Percentiles rank a stretch among this genome's conserved stretches.
Conservation (phyloP, 2,888 invertebrate genomes). For the Salpingus planirostris region DNA sequence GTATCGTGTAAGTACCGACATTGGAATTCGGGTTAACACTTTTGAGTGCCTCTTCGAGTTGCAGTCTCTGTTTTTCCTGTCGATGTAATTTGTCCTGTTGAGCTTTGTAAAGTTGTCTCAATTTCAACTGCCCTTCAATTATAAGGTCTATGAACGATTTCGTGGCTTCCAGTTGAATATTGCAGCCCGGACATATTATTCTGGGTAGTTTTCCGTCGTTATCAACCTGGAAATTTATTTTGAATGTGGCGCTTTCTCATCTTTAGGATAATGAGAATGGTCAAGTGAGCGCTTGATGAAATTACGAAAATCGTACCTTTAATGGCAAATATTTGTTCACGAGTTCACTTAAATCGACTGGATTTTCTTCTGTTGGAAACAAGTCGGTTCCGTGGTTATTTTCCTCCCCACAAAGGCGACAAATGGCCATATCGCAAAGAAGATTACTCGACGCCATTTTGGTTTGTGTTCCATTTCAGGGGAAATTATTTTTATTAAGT, state of each 20-base stretch:
- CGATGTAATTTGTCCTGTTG: conserved; percentile 41
- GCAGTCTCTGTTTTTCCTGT: conserved; percentile 34
- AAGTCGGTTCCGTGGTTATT: conserved; percentile 60
- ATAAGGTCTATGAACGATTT: conserved; percentile 65
- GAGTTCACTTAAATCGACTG: conserved; percentile 52
- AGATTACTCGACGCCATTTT: conserved; percentile 33
- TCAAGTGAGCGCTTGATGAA: conserved; percentile 29
- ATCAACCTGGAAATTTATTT: conserved; percentile 48
- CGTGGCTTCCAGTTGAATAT: conserved; percentile 65
- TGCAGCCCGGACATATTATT: conserved; percentile 68
- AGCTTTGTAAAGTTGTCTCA: conserved; percentile 43
- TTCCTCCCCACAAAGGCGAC: conserved; percentile 68
- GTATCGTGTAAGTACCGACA: conserved; percentile 36
- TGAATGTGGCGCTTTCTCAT: no score
- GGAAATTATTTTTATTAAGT: no score
- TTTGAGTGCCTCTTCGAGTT: conserved; percentile 33
- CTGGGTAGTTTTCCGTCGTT: conserved; percentile 63
- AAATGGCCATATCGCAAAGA: conserved; percentile 61
- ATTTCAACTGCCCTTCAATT: conserved; percentile 57
- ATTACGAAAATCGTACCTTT: conserved; percentile 50
- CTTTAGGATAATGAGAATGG: no score
- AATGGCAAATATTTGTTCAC: conserved; percentile 67
- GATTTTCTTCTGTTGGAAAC: conserved; percentile 50
- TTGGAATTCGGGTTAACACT: conserved; percentile 35
- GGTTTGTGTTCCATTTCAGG: no score